Base-by-base conservation (phyloP, 2,113 vertebrate species). In the Corythoichthys haematopterus region DNA sequence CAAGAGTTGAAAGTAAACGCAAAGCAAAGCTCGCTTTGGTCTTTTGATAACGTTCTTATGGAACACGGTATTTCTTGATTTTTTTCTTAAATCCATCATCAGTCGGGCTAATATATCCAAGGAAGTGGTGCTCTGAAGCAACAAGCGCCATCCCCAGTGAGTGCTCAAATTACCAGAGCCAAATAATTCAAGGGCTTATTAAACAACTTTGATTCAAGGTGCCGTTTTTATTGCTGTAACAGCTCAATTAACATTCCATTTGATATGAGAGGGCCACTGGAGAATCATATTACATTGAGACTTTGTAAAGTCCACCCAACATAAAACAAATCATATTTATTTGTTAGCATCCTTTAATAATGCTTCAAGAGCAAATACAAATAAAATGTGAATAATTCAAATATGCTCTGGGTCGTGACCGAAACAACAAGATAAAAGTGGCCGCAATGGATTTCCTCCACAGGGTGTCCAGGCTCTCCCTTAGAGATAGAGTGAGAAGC, bases 61-160 rank as follows among this genome's bases (percentile, higher is more conserved):
- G 80, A 86, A 86, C 83, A 81, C 55, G 71, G 36, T 62, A 72
- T 80, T 84, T 81, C 83, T 84, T 89, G 84, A 86, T 84, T 81
- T 66, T 66, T 12, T 81, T 81, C 82, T 85, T 83, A 76, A 82
- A 85, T 80, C 84, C 72, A 36, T 85, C 84, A 84, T 85, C 79
- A 86, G 79, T 81, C 59, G 12, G 61, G 80, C 76, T 85, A 76
- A 86, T 88, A 81, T 86, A 62, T 76, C 64, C 3, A 52, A 56
- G 55, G 40, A 69, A 84, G 81, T 65, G 80, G 48, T 0, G 74
- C 82, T 72, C 72, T 75, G 80, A 85, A 83, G 86, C 74, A 55
- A 87, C 77, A 84, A 62, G 16, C 64, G 33, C 69, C 55, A 64
- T 83, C 79, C 71, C 82, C 66, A 45, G 83, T 80, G 83, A 78